Conservation (phyloP, 2,888 invertebrate species). For the Sericinus montela region DNA sequence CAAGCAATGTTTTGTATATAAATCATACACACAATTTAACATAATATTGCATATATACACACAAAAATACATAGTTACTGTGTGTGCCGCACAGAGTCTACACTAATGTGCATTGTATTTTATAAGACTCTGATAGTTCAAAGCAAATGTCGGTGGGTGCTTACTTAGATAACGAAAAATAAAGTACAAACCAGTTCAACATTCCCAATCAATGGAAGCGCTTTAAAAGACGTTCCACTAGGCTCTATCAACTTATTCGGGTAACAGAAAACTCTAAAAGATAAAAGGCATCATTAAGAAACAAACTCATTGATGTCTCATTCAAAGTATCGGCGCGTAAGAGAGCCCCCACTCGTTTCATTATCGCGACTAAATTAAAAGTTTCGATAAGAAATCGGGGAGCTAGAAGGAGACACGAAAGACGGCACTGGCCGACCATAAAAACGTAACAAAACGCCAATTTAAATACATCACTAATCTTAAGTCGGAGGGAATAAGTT, state of each 20-base stretch:
- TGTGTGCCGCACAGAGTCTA: too few species aligned
- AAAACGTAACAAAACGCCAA: slow-evolving; percentile 73
- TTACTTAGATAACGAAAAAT: too few species aligned
- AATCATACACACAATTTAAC: too few species aligned
- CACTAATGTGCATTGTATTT: too few species aligned
- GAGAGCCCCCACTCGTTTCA: slow-evolving; percentile 34
- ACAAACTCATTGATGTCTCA: slow-evolving; percentile 24
- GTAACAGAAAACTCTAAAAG: background rate
- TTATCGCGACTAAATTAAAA: slow-evolving; percentile 62
- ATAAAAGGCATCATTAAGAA: slow-evolving; percentile 19
- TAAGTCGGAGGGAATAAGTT: slow-evolving; percentile 76
- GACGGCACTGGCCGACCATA: slow-evolving; percentile 46
- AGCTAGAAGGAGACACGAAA: slow-evolving; percentile 36
- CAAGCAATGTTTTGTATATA: too few species aligned
- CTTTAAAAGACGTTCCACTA: background rate
- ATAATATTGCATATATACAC: too few species aligned
- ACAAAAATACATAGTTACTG: too few species aligned
- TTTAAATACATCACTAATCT: slow-evolving; percentile 77
- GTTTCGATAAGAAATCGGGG: slow-evolving; percentile 48
- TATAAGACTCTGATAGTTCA: too few species aligned
- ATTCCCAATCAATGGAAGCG: background rate
- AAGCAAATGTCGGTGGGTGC: too few species aligned
- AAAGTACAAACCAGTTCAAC: too few species aligned
- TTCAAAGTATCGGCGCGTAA: slow-evolving; percentile 17
- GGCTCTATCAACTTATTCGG: slow-evolving; percentile 2